Percentiles rank a stretch among this genome's conserved stretches.
Evolutionary conservation across 2,888 invertebrate species (phyloP).

Genomic region (Acanthosepion pharaonis): DNA sequence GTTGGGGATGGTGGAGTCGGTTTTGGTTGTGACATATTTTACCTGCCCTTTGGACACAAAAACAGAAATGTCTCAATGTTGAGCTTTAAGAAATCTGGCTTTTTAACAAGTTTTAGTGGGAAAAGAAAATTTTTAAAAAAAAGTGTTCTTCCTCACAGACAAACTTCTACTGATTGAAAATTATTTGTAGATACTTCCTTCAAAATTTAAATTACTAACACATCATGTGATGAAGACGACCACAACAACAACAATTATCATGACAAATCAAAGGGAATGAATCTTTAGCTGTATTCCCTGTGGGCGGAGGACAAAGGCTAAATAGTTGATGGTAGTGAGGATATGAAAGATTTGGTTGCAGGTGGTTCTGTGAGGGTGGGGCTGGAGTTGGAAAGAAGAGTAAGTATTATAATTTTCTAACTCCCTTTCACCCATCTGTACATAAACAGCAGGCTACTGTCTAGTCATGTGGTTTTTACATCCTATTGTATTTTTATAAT

Average conservation of each 20-base stretch:
- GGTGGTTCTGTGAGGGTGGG: not conserved
- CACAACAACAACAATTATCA: not conserved
- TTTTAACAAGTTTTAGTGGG: not conserved
- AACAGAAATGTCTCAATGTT: not conserved
- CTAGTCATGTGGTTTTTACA: not conserved
- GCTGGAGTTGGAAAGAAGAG: not conserved
- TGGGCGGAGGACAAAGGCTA: not conserved
- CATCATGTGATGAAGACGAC: not conserved
- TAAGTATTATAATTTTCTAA: not conserved
- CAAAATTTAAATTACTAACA: not conserved
- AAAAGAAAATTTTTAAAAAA: not conserved
- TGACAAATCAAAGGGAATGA: not conserved
- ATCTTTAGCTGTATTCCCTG: not conserved
- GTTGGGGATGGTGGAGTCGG: constrained; percentile 10
- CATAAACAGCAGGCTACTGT: not conserved
- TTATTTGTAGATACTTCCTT: not conserved
- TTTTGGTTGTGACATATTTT: not conserved
- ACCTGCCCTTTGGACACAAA: not conserved
- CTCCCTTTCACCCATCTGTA: not conserved
- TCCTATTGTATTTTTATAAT: not conserved
- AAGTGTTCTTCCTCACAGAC: not conserved
- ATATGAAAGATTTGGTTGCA: not conserved
- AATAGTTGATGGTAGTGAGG: not conserved
- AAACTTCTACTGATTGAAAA: not conserved
- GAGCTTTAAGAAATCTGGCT: not conserved